A percentile compares a stretch with the other conserved stretches of the same genome.
Conservation (phyloP, 1,140 invertebrate genomes). For the Ditylenchus dipsaci region DNA sequence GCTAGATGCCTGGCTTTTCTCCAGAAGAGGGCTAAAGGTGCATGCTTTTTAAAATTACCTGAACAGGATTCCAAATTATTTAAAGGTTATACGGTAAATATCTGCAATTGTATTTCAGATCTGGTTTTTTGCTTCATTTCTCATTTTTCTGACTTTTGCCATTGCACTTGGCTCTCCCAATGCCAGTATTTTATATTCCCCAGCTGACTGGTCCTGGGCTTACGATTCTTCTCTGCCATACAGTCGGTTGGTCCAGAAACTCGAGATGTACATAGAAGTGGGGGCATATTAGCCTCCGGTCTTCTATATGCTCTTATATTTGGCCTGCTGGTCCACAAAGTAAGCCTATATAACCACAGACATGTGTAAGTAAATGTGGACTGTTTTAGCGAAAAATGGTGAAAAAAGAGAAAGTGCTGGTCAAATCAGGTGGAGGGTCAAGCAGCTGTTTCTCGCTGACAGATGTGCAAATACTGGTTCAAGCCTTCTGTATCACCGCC, state of each 20-base stretch:
- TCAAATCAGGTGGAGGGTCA: not conserved
- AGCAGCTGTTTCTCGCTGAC: not conserved
- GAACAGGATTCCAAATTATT: too few species aligned
- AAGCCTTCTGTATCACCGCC: slow-evolving; percentile 40
- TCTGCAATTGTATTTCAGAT: not conserved
- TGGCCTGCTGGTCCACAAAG: slow-evolving; percentile 30
- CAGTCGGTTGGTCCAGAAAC: not conserved
- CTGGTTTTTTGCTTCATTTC: not conserved
- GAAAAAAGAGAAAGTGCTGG: not conserved
- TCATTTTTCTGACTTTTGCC: not conserved
- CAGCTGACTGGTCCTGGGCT: not conserved
- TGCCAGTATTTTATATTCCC: not conserved
- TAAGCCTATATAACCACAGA: not conserved
- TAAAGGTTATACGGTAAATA: too few species aligned
- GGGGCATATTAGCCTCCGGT: slow-evolving; percentile 38
- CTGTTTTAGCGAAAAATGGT: not conserved
- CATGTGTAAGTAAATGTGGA: not conserved
- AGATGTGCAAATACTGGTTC: slow-evolving; percentile 46
- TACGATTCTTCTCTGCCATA: not conserved
- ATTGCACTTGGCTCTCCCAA: not conserved
- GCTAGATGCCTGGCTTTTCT: not conserved
- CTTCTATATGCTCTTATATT: slow-evolving; percentile 43
- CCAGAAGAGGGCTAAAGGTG: not conserved
- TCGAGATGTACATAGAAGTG: slow-evolving; percentile 43
- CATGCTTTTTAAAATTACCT: too few species aligned